Conservation (phyloP, 2,797 vertebrate species). For the Galagoides demidoff region DNA sequence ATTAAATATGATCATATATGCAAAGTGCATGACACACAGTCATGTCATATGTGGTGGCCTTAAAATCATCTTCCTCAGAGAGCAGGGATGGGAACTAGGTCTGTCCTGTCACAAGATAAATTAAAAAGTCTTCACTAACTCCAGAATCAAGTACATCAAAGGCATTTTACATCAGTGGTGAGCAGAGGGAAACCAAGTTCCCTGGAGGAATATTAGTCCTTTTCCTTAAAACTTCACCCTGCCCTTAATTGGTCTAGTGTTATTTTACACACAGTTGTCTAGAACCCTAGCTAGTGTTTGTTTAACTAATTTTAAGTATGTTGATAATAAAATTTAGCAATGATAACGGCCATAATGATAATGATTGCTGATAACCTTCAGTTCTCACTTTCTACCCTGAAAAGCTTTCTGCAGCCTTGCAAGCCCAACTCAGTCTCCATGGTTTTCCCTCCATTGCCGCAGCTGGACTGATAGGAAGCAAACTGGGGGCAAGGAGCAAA, state of each 20-base stretch:
- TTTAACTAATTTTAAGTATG: slow-evolving; percentile 30
- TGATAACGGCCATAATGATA: slow-evolving; percentile 28
- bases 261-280: slow-evolving; percentile 49
- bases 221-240: slow-evolving; percentile 48
- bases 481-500: slow-evolving; percentile 36
- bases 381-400: background rate
- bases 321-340: slow-evolving; percentile 44
- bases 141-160: slow-evolving; percentile 36
- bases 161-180: slow-evolving; percentile 28
- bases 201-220: background rate
- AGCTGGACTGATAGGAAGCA: background rate
- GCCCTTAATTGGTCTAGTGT: background rate
- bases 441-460: background rate
- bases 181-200: slow-evolving; percentile 10
- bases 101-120: background rate
- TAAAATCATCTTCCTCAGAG: slow-evolving; percentile 50
- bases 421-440: background rate
- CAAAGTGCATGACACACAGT: slow-evolving; percentile 39
- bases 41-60: background rate
- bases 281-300: slow-evolving; percentile 16
- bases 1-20: slow-evolving; percentile 61
- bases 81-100: background rate
- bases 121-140: slow-evolving; percentile 5
- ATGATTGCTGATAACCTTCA: background rate
- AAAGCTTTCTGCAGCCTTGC: background rate